phyloP scores from a whole-genome alignment of 37 sponge, comb jelly and placozoan genomes.

The Cliona cf. orientalis region DNA sequence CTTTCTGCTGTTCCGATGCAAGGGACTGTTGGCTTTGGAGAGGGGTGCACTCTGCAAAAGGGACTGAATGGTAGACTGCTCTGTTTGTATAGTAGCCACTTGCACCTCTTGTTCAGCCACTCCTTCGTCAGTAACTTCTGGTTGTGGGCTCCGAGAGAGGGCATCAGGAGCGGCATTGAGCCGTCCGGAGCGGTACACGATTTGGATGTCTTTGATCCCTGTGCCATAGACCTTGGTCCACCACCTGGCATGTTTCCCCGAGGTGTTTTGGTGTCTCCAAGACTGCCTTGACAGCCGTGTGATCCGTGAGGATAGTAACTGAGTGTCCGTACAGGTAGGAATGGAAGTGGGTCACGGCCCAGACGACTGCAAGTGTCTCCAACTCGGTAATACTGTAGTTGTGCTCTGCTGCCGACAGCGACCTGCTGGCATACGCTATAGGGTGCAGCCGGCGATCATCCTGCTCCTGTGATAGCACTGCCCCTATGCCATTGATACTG shows the following conservation, averaged over 20 bases:
- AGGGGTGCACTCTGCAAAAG: neutral
- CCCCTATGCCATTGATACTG: neutral
- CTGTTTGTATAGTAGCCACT: constrained; percentile 2
- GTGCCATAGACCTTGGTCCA: constrained; percentile 46
- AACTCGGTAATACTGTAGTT: constrained; percentile 9
- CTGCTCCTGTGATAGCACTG: constrained; percentile 10
- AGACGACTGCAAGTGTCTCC: constrained; percentile 34
- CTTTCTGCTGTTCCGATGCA: constrained; percentile 55
- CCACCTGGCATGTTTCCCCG: constrained; percentile 64
- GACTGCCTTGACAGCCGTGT: constrained; percentile 69
- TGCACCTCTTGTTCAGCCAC: constrained; percentile 21
- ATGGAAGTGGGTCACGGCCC: constrained; percentile 18
- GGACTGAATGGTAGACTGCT: neutral
- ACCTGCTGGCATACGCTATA: constrained; percentile 27
- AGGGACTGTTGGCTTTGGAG: neutral
- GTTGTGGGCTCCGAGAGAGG: constrained; percentile 26
- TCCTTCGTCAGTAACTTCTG: constrained; percentile 8
- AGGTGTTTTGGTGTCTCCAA: constrained; percentile 39
- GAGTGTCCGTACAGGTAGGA: constrained; percentile 15
- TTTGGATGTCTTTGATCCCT: constrained; percentile 15
- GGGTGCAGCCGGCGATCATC: constrained; percentile 1
- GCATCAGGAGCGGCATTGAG: constrained; percentile 52
- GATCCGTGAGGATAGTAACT: constrained; percentile 25
- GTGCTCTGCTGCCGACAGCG: constrained; percentile 19
- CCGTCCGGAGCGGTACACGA: constrained; percentile 26